Conservation (phyloP, 1,140 invertebrate species). For the Cyrtorhinus lividipennis region DNA sequence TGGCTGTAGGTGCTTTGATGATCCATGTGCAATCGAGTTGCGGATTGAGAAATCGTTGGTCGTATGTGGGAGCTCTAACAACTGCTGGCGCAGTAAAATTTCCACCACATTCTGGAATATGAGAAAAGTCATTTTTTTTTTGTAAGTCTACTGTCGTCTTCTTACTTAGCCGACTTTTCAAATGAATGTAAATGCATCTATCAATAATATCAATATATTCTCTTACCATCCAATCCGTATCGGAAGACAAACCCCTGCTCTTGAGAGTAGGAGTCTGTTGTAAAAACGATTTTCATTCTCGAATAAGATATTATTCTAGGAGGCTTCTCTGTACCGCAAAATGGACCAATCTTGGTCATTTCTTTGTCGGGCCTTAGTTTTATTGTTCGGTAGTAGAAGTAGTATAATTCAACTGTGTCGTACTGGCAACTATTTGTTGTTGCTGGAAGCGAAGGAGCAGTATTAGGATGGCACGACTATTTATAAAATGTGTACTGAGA, state of each 20-base stretch:
- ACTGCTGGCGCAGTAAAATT: neutral
- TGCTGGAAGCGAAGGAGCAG: too few species aligned
- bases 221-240: neutral
- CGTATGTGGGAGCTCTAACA: neutral
- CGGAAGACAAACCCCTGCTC: neutral
- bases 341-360: neutral
- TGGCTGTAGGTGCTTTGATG: constrained; percentile 51
- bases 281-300: neutral
- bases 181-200: too few species aligned
- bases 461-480: too few species aligned
- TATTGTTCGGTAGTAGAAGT: too few species aligned
- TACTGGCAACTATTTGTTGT: neutral
- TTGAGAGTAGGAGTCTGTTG: neutral
- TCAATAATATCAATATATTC: neutral
- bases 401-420: neutral
- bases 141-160: neutral
- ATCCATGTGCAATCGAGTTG: constrained; percentile 58
- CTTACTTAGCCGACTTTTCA: too few species aligned
- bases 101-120: neutral
- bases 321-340: neutral
- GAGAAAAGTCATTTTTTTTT: neutral
- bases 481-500: too few species aligned
- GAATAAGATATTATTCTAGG: neutral
- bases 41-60: neutral
- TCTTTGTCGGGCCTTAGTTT: too few species aligned